These are phyloP conservation scores for Brachypterus glaber DNA, from an alignment of 2,888 invertebrate species.

Conservation along the genomic window DNA sequence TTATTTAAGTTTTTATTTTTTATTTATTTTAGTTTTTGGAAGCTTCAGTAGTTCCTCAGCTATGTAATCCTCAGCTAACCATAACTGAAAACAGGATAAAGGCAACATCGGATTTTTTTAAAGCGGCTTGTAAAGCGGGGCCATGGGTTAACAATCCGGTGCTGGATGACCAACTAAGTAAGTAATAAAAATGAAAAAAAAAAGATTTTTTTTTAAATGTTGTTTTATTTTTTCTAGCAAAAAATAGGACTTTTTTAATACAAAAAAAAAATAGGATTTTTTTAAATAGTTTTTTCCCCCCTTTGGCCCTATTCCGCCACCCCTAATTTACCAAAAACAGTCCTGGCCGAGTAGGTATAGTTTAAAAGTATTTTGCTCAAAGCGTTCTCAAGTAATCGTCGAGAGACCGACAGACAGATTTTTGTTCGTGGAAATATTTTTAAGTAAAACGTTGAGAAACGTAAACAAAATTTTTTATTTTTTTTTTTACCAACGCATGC, in stretches of 20 bases:
- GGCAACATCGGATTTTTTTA: conserved; percentile 65
- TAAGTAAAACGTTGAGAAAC: no score
- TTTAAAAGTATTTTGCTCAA: no score
- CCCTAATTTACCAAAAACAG: no score
- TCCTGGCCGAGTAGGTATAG: no score
- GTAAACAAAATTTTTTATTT: no score
- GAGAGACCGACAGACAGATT: no score
- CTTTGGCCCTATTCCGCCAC: no score
- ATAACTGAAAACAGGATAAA: conserved; percentile 69
- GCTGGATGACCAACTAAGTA: conserved; percentile 59
- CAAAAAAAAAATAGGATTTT: no score
- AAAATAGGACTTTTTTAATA: not conserved
- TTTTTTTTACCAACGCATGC: no score
- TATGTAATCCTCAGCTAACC: conserved; percentile 59
- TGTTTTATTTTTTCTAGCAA: not conserved
- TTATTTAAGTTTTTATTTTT: conserved; percentile 7
- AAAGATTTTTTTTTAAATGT: no score
- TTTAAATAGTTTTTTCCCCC: not conserved
- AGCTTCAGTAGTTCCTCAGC: conserved; percentile 56
- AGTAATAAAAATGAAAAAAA: conserved; percentile 31
- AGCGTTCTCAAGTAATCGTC: no score
- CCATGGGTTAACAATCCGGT: conserved; percentile 63
- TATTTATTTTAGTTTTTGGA: conserved; percentile 58
- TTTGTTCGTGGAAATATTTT: no score
- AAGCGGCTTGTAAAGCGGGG: conserved; percentile 76